phyloP scores from a whole-genome alignment of 2,113 vertebrate genomes.

The Argyrosomus japonicus region DNA sequence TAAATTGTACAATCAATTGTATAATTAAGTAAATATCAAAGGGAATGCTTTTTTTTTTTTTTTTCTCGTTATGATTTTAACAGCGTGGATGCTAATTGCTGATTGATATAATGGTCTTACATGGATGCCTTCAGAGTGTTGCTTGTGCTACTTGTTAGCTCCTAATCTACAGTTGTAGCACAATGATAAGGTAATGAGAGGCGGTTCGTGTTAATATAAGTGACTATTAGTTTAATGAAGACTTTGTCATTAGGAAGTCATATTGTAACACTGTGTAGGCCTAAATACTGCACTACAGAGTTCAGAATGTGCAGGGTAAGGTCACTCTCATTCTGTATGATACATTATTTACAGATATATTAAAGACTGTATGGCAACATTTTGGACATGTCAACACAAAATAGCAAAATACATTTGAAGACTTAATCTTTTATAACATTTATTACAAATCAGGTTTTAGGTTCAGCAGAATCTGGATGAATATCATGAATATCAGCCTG shows the following conservation, averaged over 20 bases:
- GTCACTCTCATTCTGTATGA: background rate
- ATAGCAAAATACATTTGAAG: no score
- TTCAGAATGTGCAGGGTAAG: background rate
- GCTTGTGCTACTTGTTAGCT: constrained; percentile 57
- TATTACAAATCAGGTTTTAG: no score
- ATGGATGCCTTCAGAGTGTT: constrained; percentile 65
- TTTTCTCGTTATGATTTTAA: constrained; percentile 49
- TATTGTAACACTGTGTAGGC: constrained; percentile 13
- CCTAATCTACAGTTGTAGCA: constrained; percentile 56
- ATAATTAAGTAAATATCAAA: constrained; percentile 73
- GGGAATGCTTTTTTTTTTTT: constrained; percentile 7
- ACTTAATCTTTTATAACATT: background rate
- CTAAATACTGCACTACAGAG: background rate
- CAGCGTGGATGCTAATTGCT: constrained; percentile 70
- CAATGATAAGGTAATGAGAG: constrained; percentile 63
- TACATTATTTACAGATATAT: constrained; percentile 1
- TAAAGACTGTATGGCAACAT: background rate
- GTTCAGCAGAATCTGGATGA: background rate
- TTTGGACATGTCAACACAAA: background rate
- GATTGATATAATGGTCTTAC: constrained; percentile 74
- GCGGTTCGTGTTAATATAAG: constrained; percentile 50
- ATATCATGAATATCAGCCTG: background rate
- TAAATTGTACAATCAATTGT: constrained; percentile 66
- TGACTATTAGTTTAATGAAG: constrained; percentile 56
- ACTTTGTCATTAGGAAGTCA: constrained; percentile 41